These are phyloP conservation scores for Patiria pectinifera DNA, from an alignment of 53 echinoderm and acorn worm species.

Conservation along the genomic window DNA sequence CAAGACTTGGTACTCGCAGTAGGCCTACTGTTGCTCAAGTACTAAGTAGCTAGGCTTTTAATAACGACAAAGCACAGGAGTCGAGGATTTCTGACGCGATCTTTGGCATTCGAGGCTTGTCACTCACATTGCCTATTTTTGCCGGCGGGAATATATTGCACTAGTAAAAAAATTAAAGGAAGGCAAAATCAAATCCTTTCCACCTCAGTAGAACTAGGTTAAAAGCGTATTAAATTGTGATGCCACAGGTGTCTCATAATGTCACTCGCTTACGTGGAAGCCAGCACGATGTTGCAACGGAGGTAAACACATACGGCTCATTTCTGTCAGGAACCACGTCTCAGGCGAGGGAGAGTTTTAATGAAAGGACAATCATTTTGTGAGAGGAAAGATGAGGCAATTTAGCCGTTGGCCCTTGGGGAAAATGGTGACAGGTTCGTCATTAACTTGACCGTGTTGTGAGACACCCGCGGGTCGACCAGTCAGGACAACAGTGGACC, in stretches of 20 bases:
- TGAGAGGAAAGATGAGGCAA: background rate
- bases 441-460: background rate
- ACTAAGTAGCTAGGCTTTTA: too few species aligned
- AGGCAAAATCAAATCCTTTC: background rate
- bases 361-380: background rate
- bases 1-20: too few species aligned
- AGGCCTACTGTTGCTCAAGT: too few species aligned
- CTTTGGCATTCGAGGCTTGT: background rate
- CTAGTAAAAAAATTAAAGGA: background rate
- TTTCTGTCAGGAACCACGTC: background rate
- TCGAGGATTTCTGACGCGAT: background rate
- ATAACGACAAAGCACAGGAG: too few species aligned
- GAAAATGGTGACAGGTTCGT: background rate
- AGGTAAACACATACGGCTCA: background rate
- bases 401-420: background rate
- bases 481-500: background rate
- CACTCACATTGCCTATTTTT: background rate
- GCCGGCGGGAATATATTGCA: background rate
- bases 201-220: background rate
- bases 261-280: background rate
- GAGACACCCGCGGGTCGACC: background rate
- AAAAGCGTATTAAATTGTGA: constrained; percentile 6
- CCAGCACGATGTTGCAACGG: background rate
- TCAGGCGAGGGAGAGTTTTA: background rate
- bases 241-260: background rate